Base-by-base conservation (phyloP, 2,888 invertebrate species). In the Flexamia atlantica region DNA sequence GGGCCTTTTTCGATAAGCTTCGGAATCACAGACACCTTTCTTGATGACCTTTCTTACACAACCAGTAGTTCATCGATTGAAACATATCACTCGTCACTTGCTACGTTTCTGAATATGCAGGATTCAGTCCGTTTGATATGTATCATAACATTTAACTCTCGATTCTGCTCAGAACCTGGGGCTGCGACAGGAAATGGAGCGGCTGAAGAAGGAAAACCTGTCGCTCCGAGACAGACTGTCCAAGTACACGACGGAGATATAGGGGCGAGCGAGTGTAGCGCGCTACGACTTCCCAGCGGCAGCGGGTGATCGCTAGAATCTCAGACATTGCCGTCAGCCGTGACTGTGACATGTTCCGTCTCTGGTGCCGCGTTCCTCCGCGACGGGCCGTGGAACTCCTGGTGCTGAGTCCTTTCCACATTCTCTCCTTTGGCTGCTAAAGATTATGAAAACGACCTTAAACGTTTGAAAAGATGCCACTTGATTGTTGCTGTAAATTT, bases 151-250 rank as follows among this genome's bases (percentile, higher is more conserved):
- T 82, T 82, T 85, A 87, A 87, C 87, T 85, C 70, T 85, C 92
- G 32, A 30, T 30, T 32, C 2, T 64, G 23, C 92, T 80, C 92
- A 97, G 97, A 97, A 97, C 90, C 94, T 96, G 93, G 96, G 96
- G 89, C 93, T 97, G 90, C 95, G 97, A 89, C 96, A 96, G 92
- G 97, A 97, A 91, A 92, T 97, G 90, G 97, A 97, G 91, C 93
- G 96, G 91, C 93, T 97, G 91, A 97, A 97, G 93, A 97, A 97
- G 92, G 97, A 97, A 91, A 97, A 97, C 90, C 94, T 96, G 93
- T 94, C 96, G 91, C 92, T 97, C 90, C 95, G 97, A 90, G 96
- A 97, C 91, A 96, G 96, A 92, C 92, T 97, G 91, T 95, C 96
- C 90, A 97, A 97, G 92, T 96, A 94, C 85, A 87, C 88, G 64